These are phyloP conservation scores for Tragelaphus scriptus DNA, from an alignment of 2,113 vertebrate species.

Conservation along the genomic window DNA sequence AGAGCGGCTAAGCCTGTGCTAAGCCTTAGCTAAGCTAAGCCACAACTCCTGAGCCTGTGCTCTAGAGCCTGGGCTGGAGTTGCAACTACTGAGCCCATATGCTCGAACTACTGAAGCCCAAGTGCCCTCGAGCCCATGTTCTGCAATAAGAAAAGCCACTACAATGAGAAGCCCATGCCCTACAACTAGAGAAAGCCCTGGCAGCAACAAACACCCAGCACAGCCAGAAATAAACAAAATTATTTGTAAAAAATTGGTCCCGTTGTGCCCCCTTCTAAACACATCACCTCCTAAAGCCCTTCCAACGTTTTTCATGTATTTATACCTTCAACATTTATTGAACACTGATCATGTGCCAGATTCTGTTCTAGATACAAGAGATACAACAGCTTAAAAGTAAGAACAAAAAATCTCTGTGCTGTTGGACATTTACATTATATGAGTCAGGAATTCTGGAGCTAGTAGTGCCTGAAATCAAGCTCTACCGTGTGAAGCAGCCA, in stretches of 20 bases:
- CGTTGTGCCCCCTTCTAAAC: background rate
- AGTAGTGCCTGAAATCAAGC: background rate
- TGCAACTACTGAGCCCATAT: background rate
- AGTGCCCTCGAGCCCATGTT: background rate
- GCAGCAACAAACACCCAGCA: background rate
- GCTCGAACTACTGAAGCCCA: background rate
- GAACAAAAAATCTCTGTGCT: background rate
- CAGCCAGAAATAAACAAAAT: background rate
- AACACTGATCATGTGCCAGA: background rate
- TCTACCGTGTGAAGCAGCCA: rapidly evolving
- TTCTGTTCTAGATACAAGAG: background rate
- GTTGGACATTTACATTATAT: background rate
- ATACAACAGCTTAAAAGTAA: background rate
- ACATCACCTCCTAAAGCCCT: background rate
- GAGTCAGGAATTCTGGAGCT: background rate
- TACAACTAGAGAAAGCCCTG: background rate
- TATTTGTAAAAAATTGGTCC: background rate
- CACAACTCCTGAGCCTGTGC: background rate
- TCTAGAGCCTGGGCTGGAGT: background rate
- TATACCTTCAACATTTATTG: background rate
- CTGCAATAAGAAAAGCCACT: background rate
- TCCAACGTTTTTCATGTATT: background rate
- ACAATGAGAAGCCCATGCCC: background rate
- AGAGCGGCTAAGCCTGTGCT: background rate
- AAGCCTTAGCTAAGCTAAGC: background rate